Conservation (phyloP, 2,888 invertebrate species). For the Acanthosepion pharaonis region DNA sequence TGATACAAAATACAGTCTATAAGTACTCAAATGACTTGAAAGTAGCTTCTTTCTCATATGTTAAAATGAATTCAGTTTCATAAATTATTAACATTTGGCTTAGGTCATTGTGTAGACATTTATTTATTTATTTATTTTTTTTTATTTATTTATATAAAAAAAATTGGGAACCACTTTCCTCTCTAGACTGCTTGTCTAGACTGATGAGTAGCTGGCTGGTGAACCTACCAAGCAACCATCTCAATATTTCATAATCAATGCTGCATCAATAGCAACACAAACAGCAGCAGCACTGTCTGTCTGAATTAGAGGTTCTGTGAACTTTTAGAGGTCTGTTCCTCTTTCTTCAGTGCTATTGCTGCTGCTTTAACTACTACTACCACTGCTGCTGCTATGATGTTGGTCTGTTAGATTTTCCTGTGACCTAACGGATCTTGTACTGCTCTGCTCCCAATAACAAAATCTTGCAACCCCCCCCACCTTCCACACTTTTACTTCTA, state of each 20-base stretch:
- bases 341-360: not conserved
- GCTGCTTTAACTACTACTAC: not conserved
- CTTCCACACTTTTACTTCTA: not conserved
- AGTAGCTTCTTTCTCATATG: too few relatives aligned
- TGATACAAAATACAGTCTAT: too few relatives aligned
- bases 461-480: not conserved
- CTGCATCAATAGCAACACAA: not conserved
- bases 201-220: not conserved
- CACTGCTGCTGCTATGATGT: not conserved
- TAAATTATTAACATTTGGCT: too few relatives aligned
- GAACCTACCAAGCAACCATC: not conserved
- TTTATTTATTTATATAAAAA: too few relatives aligned
- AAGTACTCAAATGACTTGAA: too few relatives aligned
- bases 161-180: too few relatives aligned
- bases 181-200: not conserved
- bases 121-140: too few relatives aligned
- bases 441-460: not conserved
- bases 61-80: too few relatives aligned
- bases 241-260: not conserved
- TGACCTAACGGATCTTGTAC: not conserved
- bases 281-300: not conserved
- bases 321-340: conserved; percentile 6
- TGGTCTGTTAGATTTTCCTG: not conserved
- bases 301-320: not conserved
- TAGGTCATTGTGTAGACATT: too few relatives aligned